Percentiles rank a stretch among this genome's conserved stretches.
phyloP scores from a whole-genome alignment of 2,113 vertebrate genomes.

The Lonchura striata region DNA sequence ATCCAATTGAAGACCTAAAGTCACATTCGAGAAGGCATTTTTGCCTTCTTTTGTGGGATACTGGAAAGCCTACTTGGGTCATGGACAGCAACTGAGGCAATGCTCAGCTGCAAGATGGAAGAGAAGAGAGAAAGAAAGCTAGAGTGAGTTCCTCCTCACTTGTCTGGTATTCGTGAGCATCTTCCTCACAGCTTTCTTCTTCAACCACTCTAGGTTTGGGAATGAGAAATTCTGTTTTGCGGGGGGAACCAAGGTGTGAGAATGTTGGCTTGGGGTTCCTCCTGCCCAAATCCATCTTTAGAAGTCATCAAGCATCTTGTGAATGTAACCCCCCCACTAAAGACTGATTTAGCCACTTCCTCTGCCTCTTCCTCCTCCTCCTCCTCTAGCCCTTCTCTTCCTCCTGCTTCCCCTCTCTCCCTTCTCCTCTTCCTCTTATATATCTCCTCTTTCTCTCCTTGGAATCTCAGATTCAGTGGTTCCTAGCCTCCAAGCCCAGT shows the following conservation, averaged over 20 bases:
- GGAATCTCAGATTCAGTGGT: not conserved
- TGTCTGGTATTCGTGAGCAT: not conserved
- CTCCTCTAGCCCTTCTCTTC: not conserved
- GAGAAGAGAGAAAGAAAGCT: not conserved
- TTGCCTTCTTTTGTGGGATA: not conserved
- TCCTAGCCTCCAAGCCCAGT: not conserved
- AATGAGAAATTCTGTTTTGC: not conserved
- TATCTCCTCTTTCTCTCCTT: not conserved
- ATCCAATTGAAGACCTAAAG: not conserved
- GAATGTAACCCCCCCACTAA: not conserved
- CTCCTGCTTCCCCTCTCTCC: not conserved
- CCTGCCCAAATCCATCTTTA: not conserved
- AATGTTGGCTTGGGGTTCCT: not conserved
- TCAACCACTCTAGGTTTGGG: not conserved
- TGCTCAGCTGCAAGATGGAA: not conserved
- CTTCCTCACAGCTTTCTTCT: not conserved
- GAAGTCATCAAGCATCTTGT: not conserved
- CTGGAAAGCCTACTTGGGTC: not conserved
- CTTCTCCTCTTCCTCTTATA: not conserved
- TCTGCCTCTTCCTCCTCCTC: not conserved
- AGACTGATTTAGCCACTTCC: not conserved
- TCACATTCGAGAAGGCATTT: not conserved
- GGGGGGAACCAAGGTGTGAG: not conserved
- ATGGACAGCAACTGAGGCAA: accelerated
- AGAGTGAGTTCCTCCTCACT: not conserved